Base-by-base conservation (phyloP, 1,140 invertebrate genomes). In the Pogonomyrmex barbatus region DNA sequence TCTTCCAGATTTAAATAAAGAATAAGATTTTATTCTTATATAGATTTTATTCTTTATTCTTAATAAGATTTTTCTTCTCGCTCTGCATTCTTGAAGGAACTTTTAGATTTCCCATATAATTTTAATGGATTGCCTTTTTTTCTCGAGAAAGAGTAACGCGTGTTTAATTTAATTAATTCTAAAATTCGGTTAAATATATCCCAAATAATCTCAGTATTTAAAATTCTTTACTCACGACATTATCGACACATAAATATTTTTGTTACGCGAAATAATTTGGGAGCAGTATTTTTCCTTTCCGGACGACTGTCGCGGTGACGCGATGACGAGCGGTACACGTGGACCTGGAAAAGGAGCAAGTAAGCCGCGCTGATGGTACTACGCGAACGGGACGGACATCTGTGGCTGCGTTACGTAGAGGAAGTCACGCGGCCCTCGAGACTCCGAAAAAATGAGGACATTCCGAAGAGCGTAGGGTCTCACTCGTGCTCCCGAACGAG, bases 381-480 rank as follows among this genome's bases (percentile, higher is more conserved):
- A 45, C 60, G 52, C 36, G 62, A 60, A 30, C 79, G 67, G 24
- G 77, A 56, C 54, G 39, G 54, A 36, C 56, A 83, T 78, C 76
- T 63, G 24, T 24, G 75, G 60, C 63, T 62, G 52, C 47, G 63
- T 84, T 88, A 87, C 70, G 89, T 92, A 88, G 91, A 89, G 88
- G 91, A 92, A 92, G 91, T 91, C 91, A 91, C 89, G 90, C 88
- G 89, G 88, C 79, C 89, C 89, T 89, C 88, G 89, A 91, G 90
- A 87, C 86, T 86, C 67, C 85, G 75, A 89, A 93, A 92, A 91
- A 93, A 93, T 93, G 92, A 93, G 92, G 92, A 92, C 92, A 92
- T 89, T 89, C 92, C 87, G 87, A 83, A 63, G 52, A 82, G 42
- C 50, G 89, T 81, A 87, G 58, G 17, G 63, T 58, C 33, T 52